Evolutionary conservation across 2,888 invertebrate genomes (phyloP), one percentile per base, ranked within the genome.

Genomic region (Rhorus exstirpatorius): DNA sequence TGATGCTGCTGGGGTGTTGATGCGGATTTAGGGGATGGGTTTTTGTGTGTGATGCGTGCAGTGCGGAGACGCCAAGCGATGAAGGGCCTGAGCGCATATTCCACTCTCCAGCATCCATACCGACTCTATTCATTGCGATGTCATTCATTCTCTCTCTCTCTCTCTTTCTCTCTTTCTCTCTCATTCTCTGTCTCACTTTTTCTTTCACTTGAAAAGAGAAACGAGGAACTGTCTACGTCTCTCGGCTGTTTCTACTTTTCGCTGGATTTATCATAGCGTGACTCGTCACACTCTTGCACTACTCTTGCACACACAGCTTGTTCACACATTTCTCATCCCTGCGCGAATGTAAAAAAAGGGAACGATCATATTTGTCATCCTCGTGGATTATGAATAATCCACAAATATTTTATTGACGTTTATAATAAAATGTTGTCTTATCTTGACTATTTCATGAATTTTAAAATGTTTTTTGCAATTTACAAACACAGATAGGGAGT

Each of bases 261-360:
- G 80, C 78, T 75, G 85, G 85, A 87, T 88, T 90, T 90, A 89
- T 87, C 86, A 85, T 87, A 86, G 87, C 89, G 87, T 89, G 89
- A 88, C 87, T 67, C 67, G 67, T 67, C 79, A 68, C 67, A 61
- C 61, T 61, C 49, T n/a, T 86, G 85, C 86, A 46, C 46, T 49
- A 89, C 90, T 89, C 89, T 88, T 89, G 89, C 90, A 88, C 89
- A 86, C 6, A 31, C 8, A 83, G 79, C 72, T 67, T 83, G 86
- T 87, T 88, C 87, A 83, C 84, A 81, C 84, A 72, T 63, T 41
- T 60, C 72, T 58, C 55, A 67, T 46, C 17, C 51, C 60, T 71
- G 17, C 61, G 21, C 51, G 38, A 38, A 53, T n/a, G n/a, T n/a
- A 53, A 70, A 14, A 58, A 70, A 70, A 55, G 44, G 6, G 12